phyloP scores from a whole-genome alignment of 2,888 invertebrate genomes.

The Drosophila mimica region DNA sequence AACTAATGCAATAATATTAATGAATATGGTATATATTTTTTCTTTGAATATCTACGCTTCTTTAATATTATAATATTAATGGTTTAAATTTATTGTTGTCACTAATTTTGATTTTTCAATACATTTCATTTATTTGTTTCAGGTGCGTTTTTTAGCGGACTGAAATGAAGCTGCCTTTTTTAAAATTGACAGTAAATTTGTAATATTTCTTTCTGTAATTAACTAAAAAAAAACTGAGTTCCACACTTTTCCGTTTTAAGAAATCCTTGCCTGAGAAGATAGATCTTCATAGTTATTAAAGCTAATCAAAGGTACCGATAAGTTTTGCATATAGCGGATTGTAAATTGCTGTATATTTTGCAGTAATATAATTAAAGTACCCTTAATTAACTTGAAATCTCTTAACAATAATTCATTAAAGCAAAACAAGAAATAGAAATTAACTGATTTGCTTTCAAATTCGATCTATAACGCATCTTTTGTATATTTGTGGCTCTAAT shows the following conservation, averaged over 20 bases:
- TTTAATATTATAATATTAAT: constrained; percentile 22
- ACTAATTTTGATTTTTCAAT: constrained; percentile 31
- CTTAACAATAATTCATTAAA: neutral
- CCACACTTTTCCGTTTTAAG: too few relatives aligned
- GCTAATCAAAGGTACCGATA: neutral
- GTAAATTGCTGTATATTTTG: neutral
- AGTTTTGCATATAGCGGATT: neutral
- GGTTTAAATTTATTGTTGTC: constrained; percentile 29
- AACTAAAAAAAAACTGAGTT: neutral
- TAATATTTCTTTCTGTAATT: constrained; percentile 4
- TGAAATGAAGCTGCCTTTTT: constrained; percentile 4
- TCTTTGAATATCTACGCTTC: neutral
- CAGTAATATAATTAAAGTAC: neutral
- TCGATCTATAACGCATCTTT: neutral
- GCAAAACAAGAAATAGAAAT: neutral
- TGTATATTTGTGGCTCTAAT: neutral
- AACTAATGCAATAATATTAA: constrained; percentile 37
- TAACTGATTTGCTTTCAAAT: neutral
- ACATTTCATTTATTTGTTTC: constrained; percentile 4
- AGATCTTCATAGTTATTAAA: neutral
- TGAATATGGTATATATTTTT: constrained; percentile 34
- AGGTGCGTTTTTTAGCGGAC: constrained; percentile 11
- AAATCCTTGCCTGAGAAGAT: neutral
- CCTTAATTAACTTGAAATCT: neutral
- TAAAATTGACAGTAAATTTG: constrained; percentile 31